Percentiles rank a stretch among this genome's conserved stretches.
These are phyloP conservation scores for Yoshiicerus persimilis DNA, from an alignment of 1,140 invertebrate species.

Conservation along the genomic window DNA sequence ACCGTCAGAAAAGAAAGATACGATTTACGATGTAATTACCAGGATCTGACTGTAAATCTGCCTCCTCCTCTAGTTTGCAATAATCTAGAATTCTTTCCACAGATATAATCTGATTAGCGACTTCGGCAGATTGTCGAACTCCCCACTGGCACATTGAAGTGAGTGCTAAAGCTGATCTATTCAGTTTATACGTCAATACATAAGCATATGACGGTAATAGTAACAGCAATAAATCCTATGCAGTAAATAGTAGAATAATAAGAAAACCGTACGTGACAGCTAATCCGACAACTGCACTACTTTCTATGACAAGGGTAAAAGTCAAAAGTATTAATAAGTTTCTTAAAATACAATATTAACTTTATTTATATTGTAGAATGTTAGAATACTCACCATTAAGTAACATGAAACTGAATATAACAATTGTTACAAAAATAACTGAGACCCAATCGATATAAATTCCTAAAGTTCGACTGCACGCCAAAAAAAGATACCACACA, in stretches of 20 bases:
- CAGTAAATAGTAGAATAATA: background rate
- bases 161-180: background rate
- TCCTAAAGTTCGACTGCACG: slow-evolving; percentile 59
- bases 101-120: slow-evolving; percentile 58
- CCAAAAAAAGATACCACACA: slow-evolving; percentile 32
- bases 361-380: background rate
- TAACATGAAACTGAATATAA: slow-evolving; percentile 72
- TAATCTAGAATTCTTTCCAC: slow-evolving; percentile 67
- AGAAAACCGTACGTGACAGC: slow-evolving; percentile 66
- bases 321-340: background rate
- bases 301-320: background rate
- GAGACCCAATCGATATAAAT: slow-evolving; percentile 62
- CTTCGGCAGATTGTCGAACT: slow-evolving; percentile 55
- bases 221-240: background rate
- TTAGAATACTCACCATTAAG: slow-evolving; percentile 57
- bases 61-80: slow-evolving; percentile 58
- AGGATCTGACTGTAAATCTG: slow-evolving; percentile 50
- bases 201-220: background rate
- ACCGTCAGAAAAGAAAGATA: too few relatives aligned
- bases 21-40: slow-evolving; percentile 41
- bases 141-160: slow-evolving; percentile 14
- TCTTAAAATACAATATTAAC: background rate
- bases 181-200: background rate
- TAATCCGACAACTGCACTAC: slow-evolving; percentile 73
- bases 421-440: slow-evolving; percentile 68